Evolutionary conservation across 2,888 invertebrate species (phyloP).

Genomic region (Congeria kusceri): DNA sequence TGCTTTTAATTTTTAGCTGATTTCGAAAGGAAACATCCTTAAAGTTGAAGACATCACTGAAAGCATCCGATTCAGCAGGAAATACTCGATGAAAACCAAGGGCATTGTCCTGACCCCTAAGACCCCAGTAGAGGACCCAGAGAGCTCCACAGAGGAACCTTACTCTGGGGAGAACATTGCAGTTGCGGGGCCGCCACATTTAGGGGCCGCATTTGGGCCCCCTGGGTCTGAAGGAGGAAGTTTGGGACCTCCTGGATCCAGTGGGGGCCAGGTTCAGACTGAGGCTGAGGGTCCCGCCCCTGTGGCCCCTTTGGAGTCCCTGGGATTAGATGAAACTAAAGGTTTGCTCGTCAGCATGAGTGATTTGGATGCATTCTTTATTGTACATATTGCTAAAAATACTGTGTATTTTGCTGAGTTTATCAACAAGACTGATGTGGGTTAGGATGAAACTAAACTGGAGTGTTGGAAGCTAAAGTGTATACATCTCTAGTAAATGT

Average conservation of each 20-base stretch:
- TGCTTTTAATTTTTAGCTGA: conserved; percentile 36
- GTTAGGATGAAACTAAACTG: too few species aligned
- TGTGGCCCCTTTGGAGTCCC: conserved; percentile 1
- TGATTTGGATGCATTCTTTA: background rate
- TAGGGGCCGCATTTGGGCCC: conserved; percentile 15
- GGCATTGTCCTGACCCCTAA: conserved; percentile 34
- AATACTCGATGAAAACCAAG: conserved; percentile 22
- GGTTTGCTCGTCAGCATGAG: background rate
- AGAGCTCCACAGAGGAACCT: background rate
- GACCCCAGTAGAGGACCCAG: background rate
- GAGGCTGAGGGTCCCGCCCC: background rate
- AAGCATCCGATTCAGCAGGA: conserved; percentile 13
- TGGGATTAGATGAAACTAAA: background rate
- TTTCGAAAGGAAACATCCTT: conserved; percentile 58
- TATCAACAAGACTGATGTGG: too few species aligned
- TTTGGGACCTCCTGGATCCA: conserved; percentile 29
- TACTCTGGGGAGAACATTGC: background rate
- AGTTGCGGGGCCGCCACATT: conserved; percentile 13
- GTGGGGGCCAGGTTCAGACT: conserved; percentile 11
- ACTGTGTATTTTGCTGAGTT: too few species aligned
- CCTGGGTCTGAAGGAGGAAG: conserved; percentile 21
- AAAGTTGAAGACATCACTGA: conserved; percentile 31
- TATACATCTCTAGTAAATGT: too few species aligned
- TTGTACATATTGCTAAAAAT: too few species aligned
- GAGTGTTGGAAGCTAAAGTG: too few species aligned